Base-by-base conservation (phyloP, 2,113 vertebrate genomes). In the Sinocyclocheilus rhinocerous region DNA sequence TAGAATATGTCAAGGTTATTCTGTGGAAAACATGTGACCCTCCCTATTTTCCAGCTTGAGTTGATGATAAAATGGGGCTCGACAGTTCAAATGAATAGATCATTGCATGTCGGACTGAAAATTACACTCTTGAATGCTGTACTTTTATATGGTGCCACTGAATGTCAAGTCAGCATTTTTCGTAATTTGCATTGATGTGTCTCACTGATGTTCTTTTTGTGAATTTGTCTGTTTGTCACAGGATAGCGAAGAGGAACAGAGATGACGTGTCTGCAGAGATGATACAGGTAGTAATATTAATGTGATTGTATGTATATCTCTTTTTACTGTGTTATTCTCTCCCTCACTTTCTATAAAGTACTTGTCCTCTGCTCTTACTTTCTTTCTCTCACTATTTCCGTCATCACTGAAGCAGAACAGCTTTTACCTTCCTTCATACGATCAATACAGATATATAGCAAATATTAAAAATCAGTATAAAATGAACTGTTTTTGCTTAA, bases 51-150 rank as follows among this genome's bases (percentile, higher is more conserved):
- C 48, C 50, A 55, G 50, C 22, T 73, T 57, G 63, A 36, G 67
- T 10, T 57, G 50, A 73, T 83, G 67, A 20, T 72, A 73, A 83
- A 83, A 83, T 73, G 20, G 48, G 59, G 81, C 69, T 70, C 4
- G 81, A 48, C 80, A 70, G 45, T 81, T 81, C n/a, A 81, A 65
- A 81, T 81, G 39, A 81, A 81, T 26, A 82, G 63, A 69, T 82
- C 80, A 82, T 36, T 82, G 61, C 63, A 67, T 82, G 80, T 82
- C 26, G 24, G 63, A 22, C 16, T 48, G 15, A 52, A 48, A 69
- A 69, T 36, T 69, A 81, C 59, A 48, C 59, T 45, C 22, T 26
- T 81, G 45, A 82, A 82, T 82, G 61, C 45, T 69, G 11, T 52
- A 63, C 29, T 63, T 80, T 80, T 9, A 57, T 18, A 78, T 55